These are phyloP conservation scores for Hyles euphorbiae DNA, from an alignment of 1,140 invertebrate genomes.

Conservation along the genomic window DNA sequence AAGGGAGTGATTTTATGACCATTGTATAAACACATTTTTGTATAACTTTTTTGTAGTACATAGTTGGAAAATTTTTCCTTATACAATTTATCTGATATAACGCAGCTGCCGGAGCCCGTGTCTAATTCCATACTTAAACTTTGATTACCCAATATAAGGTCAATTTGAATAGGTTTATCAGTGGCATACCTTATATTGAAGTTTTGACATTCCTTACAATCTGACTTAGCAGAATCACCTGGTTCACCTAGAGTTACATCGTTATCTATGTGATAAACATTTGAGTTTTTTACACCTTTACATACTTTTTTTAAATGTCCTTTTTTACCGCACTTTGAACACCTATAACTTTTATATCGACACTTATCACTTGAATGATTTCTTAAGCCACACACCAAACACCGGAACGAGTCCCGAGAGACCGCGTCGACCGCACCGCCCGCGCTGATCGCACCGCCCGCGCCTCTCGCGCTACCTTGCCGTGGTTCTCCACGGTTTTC, in stretches of 20 bases:
- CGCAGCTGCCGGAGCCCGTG: constrained; percentile 8
- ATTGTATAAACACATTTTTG: constrained; percentile 16
- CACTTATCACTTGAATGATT: too few species aligned
- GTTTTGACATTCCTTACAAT: too few species aligned
- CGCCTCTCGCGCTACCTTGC: background rate
- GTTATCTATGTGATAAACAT: too few species aligned
- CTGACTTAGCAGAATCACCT: too few species aligned
- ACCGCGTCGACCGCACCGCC: too few species aligned
- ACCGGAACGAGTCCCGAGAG: background rate
- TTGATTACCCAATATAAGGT: constrained; percentile 12
- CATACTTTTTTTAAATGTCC: constrained; percentile 5
- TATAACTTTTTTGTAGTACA: constrained; percentile 5
- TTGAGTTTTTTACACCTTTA: too few species aligned
- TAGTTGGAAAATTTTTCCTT: too few species aligned
- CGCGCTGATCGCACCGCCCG: background rate
- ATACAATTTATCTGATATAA: too few species aligned
- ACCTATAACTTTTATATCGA: too few species aligned
- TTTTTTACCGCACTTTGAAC: too few species aligned
- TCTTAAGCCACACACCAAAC: constrained; percentile 10
- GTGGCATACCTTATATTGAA: constrained; percentile 15
- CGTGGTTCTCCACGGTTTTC: background rate
- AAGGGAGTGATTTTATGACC: constrained; percentile 28
- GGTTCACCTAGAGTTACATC: too few species aligned
- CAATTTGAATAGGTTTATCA: constrained; percentile 20
- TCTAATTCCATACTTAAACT: constrained; percentile 24